Base-by-base conservation (phyloP, 2,797 vertebrate genomes). In the Enteromius anoplus region DNA sequence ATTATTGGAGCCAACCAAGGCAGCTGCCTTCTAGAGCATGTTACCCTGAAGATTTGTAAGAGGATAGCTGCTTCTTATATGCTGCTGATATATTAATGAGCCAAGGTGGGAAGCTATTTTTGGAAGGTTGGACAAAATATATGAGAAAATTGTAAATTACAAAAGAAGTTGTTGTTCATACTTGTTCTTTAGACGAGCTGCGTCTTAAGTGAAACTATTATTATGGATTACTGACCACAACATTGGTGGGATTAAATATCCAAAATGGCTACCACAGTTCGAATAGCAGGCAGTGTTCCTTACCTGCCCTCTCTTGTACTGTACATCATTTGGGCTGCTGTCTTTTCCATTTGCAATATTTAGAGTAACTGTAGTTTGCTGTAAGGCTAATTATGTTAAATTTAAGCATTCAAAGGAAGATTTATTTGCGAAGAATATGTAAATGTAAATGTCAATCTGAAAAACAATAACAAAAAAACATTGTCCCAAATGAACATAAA, bases 11-110 rank as follows among this genome's bases (percentile, higher is more conserved):
- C 37, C 32, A 55, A 42, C 17, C 51, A 21, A 70, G 49, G 37
- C 15, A 42, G 37, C 37, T 40, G 45, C 32, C 47, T 55, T 68
- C 64, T 45, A 68, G n/a, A 70, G 23, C 34, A 40, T 45, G 78
- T 80, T 80, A 23, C 34, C 37, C 86, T 88, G 89, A 89, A 91
- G 93, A 92, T 93, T 93, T 92, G 92, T 92, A 93, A 93, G 73
- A 80, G 76, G 92, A 93, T 90, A 92, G 82, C 79, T 73, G 80
- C 85, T 85, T 83, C 86, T 87, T 87, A 70, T 85, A 85, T 82
- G 84, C 86, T 91, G 85, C 88, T 92, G 86, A 91, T 90, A 87
- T 93, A 91, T 93, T 93, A 91, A 93, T 93, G 93, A 93, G 90
- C 92, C 82, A 45, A 64, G 82, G 80, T 90, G 85, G 88, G 88